phyloP scores from a whole-genome alignment of 2,113 vertebrate genomes.

The Tauraco erythrolophus region DNA sequence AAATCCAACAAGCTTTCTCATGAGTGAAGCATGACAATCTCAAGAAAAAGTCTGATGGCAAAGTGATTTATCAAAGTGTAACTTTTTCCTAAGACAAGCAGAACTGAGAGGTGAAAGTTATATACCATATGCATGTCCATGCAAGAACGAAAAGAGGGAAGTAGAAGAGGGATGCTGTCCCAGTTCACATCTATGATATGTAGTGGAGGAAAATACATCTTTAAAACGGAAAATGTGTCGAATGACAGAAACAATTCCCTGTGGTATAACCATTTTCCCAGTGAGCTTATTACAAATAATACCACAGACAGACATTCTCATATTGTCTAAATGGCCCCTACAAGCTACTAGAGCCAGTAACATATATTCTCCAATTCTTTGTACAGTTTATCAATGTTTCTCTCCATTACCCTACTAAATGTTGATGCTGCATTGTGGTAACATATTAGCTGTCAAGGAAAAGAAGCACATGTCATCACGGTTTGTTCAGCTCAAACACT shows the following conservation, averaged over 20 bases:
- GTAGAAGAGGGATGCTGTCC: background rate
- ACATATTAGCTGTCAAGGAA: background rate
- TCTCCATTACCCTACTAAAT: background rate
- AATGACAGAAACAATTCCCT: background rate
- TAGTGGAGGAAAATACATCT: background rate
- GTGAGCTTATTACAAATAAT: background rate
- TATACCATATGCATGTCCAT: rapidly evolving
- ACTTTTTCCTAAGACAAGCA: background rate
- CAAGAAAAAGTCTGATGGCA: background rate
- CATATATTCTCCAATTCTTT: background rate
- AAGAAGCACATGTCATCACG: background rate
- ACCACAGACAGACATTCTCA: background rate
- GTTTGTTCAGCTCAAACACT: background rate
- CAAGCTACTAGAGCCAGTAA: background rate
- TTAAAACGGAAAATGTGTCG: background rate
- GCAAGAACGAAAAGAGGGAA: background rate
- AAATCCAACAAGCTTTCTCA: background rate
- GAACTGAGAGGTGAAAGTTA: background rate
- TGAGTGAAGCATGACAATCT: background rate
- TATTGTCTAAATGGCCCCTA: background rate
- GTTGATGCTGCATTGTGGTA: background rate
- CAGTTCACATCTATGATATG: background rate
- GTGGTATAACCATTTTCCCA: background rate
- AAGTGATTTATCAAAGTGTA: background rate
- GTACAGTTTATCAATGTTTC: background rate